Base-by-base conservation (phyloP, 2,888 invertebrate species). In the Trilocha varians region DNA sequence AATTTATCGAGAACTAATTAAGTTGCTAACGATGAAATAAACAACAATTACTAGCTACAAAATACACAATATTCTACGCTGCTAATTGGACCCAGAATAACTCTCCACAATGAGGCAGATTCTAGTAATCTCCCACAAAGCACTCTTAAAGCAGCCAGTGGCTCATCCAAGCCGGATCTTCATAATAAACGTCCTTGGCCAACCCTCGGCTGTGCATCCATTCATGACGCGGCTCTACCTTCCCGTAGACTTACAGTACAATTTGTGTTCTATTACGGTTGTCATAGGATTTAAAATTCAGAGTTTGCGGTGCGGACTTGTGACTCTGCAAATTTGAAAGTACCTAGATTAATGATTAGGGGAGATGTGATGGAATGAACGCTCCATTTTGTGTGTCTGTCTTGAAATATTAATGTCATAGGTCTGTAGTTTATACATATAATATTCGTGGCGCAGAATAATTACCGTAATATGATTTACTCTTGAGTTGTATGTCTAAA, bases 131-230 rank as follows among this genome's bases (percentile, higher is more conserved):
- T 14, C 13, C 16, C 16, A 25, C 16, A 37, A 13, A 33, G 18
- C 16, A 32, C 38, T 36, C 36, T 9, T 36, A 39, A 37, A 33
- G 25, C 32, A 34, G 40, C 13, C 34, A 36, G 34, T 34, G 34
- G 38, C 37, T 40, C 40, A 37, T 40, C 40, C 13, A 32, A 38
- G 57, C 66, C 70, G 72, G 70, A 65, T 71, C 65, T 65, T 56
- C 59, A 80, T 78, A 82, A 79, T 75, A 62, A 53, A 49, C 64
- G 83, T 62, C 83, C 83, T 83, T 84, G 83, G 73, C 53, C 67
- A 67, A 65, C 80, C 82, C 82, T 78, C 74, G 55, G 53, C 61
- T 61, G 55, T 33, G 48, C 53, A 48, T 39, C 53, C 55, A 56
- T 56, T 59, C 53, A 52, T 46, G 38, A 50, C 48, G 46, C 48